Evolutionary conservation across 1,140 invertebrate species (phyloP).

Genomic region (Oscheius sp.): DNA sequence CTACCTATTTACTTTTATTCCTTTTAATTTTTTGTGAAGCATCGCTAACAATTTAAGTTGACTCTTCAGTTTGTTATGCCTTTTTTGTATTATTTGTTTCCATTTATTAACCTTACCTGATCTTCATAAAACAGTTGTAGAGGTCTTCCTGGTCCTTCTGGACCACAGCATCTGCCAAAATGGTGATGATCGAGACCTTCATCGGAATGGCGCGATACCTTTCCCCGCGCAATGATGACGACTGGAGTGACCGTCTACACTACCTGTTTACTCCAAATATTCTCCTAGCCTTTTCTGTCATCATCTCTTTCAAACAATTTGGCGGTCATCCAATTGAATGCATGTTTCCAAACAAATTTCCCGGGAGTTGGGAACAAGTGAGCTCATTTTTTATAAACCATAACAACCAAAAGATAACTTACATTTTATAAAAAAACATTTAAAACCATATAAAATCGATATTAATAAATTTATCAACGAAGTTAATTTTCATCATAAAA

Average conservation of each 20-base stretch:
- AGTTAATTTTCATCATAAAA: not conserved
- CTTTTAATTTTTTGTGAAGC: no score
- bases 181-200: slow-evolving; percentile 57
- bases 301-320: slow-evolving; percentile 51
- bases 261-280: slow-evolving; percentile 58
- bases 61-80: no score
- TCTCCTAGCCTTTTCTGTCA: slow-evolving; percentile 55
- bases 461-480: not conserved
- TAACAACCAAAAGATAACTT: not conserved
- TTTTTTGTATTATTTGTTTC: no score
- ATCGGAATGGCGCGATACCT: slow-evolving; percentile 56
- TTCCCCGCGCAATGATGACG: slow-evolving; percentile 53
- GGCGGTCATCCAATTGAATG: slow-evolving; percentile 50
- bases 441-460: not conserved
- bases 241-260: slow-evolving; percentile 54
- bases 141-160: no score
- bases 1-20: no score
- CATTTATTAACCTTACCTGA: no score
- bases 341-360: slow-evolving; percentile 58
- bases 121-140: no score
- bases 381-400: slow-evolving; percentile 15
- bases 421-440: not conserved
- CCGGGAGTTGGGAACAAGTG: slow-evolving; percentile 56
- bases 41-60: no score
- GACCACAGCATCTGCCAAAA: no score